Evolutionary conservation across 1,140 invertebrate species (phyloP), one percentile per base, ranked within the genome.

Genomic region (Manduca sexta): DNA sequence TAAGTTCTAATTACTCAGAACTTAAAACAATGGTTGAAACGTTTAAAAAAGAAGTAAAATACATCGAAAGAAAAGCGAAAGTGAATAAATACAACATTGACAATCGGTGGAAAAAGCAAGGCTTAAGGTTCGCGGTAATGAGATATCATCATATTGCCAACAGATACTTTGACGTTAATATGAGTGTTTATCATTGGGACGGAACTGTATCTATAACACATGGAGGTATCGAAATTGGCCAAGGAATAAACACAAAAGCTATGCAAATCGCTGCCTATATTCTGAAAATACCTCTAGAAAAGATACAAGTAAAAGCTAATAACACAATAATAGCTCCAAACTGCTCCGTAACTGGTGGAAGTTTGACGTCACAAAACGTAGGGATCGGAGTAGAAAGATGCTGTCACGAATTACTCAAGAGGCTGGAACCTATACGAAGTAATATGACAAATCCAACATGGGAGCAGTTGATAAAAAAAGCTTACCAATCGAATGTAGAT

Each of bases 261-360:
- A 42, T 41, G 1, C 52, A 54, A 45, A 45, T 54, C 5, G 45
- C 45, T 26, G 46, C 52, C 4, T 49, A 49, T 18, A 10, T 49
- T 5, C 29, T 54, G 13, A 45, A 49, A 2, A 54, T 54, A 34
- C 42, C 52, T 34, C 18, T 54, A n/a, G 46, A 54, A 0, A 45
- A 45, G 34, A 54, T 54, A 15, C 12, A 34, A n/a, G 86, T 95
- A 0, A 92, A 93, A 74, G 86, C 91, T n/a, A 88, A 78, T 8
- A 89, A 88, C 52, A 90, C 78, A 47, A 69, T 92, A 16, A 86
- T 87, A 34, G 71, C 89, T 29, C 87, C 91, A 0, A 93, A 93
- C 61, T 80, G 81, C 48, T 52, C 53, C 3, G 66, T 85, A 3
- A 89, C 91, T 33, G 93, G 91, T 3, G 92, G 90, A 2, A 91